Base-by-base conservation (phyloP, 30 jellyfish, hydroid and myxozoan genomes). In the Pseudorhiza aurosa region DNA sequence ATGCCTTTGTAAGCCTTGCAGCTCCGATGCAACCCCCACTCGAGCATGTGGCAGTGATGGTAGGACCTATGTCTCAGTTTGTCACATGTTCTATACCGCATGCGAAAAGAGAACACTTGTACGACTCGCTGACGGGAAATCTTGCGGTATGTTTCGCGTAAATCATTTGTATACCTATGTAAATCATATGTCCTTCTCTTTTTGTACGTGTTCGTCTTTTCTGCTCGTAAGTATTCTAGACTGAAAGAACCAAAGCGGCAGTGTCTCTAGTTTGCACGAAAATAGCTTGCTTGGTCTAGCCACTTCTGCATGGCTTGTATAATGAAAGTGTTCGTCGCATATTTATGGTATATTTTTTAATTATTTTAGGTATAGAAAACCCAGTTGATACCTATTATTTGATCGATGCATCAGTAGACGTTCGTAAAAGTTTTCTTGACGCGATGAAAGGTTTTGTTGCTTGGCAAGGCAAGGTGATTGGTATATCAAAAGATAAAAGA, bases 21-120 rank as follows among this genome's bases (percentile, higher is more conserved):
- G 9, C 37, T 22, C 70, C 4, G 49, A 39, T 2, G 19, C 22
- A 1, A 35, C 10, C 11, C 36, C 63, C 25, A 50, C 36, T 28
- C 85, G 78, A 51, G 95, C 73, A 30, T 84, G 95, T 35, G 95
- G 85, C 22, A 68, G 74, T 58, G 75, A 84, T 72, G 95, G 95
- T 49, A 32, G 31, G 4, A 72, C 87, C 7, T 72, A 84, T 74
- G 93, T 93, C 1, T 31, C 82, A 15, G 44, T 44, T 35, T 84
- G 95, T 63, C 85, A 84, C 43, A 85, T 84, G 37, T 17, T 55
- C 33, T 57, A 30, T 9, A 32, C 25, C 21, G 39, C 58, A 12
- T 84, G 95, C 39, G 30, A 25, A 27, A n/a, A n/a, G 40, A 82
- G 50, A 44, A 37, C 58, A 31, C 46, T 73, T 31, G 39, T 63